A percentile compares a stretch with the other conserved stretches of the same genome.
phyloP scores from a whole-genome alignment of 2,113 vertebrate genomes.

The Larimichthys polyactis region DNA sequence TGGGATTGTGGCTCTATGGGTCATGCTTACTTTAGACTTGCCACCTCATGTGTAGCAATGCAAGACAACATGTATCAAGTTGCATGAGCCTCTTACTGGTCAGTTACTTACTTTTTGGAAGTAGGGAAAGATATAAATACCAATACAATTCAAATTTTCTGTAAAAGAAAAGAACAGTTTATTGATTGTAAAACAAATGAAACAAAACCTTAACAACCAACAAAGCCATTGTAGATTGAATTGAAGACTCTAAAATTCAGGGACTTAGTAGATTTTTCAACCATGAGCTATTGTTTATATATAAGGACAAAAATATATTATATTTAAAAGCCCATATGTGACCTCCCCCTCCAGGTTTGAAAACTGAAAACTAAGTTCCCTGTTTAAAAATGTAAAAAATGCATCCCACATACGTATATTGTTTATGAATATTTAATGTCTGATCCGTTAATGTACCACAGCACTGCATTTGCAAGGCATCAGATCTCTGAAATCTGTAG shows the following conservation, averaged over 20 bases:
- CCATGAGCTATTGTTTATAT: too few species aligned
- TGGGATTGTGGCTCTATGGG: background rate
- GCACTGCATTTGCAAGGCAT: slow-evolving; percentile 13
- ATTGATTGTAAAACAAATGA: too few species aligned
- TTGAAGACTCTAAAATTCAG: background rate
- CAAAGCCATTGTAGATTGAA: background rate
- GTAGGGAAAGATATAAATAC: background rate
- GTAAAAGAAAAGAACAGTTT: background rate
- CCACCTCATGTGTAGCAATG: background rate
- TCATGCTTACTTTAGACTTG: background rate
- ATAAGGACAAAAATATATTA: too few species aligned
- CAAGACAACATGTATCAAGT: background rate
- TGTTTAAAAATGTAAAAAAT: slow-evolving; percentile 44
- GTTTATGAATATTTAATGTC: slow-evolving; percentile 30
- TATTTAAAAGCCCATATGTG: background rate
- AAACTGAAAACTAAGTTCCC: slow-evolving; percentile 18
- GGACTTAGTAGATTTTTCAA: background rate
- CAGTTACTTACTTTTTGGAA: background rate
- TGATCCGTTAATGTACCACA: slow-evolving; percentile 26
- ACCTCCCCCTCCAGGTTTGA: rapidly evolving
- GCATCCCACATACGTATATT: background rate
- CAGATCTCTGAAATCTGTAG: slow-evolving; percentile 13
- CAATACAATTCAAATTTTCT: background rate
- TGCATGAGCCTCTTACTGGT: background rate
- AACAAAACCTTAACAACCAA: too few species aligned